Evolutionary conservation across 2,888 invertebrate species (phyloP).

Genomic region (Priapulus caudatus): DNA sequence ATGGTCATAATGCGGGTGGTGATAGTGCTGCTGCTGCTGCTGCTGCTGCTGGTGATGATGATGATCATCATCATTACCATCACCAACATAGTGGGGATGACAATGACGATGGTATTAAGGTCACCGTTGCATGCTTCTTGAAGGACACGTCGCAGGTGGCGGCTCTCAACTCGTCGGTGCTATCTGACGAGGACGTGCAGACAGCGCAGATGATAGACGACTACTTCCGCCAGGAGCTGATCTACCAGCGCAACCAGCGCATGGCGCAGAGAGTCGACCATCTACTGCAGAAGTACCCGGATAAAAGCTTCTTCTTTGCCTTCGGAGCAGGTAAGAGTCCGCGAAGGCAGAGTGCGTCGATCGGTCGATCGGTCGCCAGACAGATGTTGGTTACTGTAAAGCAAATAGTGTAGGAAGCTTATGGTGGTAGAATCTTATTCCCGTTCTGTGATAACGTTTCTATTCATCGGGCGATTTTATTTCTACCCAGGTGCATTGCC

Average conservation of each 20-base stretch:
- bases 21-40: too few relatives aligned
- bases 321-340: constrained; percentile 43
- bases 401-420: constrained; percentile 7
- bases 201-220: constrained; percentile 39
- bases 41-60: too few relatives aligned
- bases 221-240: constrained; percentile 44
- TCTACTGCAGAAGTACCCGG: constrained; percentile 39
- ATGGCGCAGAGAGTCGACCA: constrained; percentile 42
- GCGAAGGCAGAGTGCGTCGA: too few relatives aligned
- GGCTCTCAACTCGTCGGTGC: neutral
- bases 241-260: constrained; percentile 42
- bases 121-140: too few relatives aligned
- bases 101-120: too few relatives aligned
- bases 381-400: too few relatives aligned
- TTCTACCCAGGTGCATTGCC: constrained; percentile 9
- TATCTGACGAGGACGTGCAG: constrained; percentile 22
- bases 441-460: constrained; percentile 5
- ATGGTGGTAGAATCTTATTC: neutral
- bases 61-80: too few relatives aligned
- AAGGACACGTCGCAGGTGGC: neutral
- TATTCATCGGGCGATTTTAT: constrained; percentile 1
- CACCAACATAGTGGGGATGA: too few relatives aligned
- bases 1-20: too few relatives aligned
- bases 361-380: too few relatives aligned
- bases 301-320: constrained; percentile 44